Evolutionary conservation across 2,797 vertebrate genomes (phyloP).

Genomic region (Staurois parvus): DNA sequence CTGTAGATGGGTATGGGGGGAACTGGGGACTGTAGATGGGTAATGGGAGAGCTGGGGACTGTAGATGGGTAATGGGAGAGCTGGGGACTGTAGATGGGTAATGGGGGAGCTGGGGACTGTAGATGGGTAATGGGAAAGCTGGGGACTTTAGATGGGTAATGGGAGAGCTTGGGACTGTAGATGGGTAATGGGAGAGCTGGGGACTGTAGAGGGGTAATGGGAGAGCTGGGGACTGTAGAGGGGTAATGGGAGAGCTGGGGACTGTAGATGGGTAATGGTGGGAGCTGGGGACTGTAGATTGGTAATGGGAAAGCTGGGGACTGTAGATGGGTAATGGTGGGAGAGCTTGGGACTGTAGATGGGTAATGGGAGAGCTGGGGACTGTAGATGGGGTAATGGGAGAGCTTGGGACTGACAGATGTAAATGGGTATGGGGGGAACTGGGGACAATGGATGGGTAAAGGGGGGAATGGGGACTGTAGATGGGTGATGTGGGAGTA

Average conservation of each 20-base stretch:
- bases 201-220: too few relatives aligned
- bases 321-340: too few relatives aligned
- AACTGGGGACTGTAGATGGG: neutral
- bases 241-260: too few relatives aligned
- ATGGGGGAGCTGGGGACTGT: neutral
- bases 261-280: neutral
- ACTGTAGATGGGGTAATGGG: neutral
- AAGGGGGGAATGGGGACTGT: neutral
- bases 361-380: neutral
- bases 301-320: too few relatives aligned
- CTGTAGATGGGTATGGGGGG: too few relatives aligned
- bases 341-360: too few relatives aligned
- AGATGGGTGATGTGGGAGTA: neutral
- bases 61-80: too few relatives aligned
- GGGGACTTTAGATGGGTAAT: too few relatives aligned
- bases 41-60: neutral
- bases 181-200: neutral
- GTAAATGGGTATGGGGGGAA: neutral
- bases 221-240: too few relatives aligned
- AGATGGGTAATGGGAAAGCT: neutral
- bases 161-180: too few relatives aligned
- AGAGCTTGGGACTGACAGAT: too few relatives aligned
- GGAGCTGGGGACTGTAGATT: neutral
- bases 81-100: neutral
- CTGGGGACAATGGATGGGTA: neutral